Base-by-base conservation (phyloP, 2,888 invertebrate genomes). In the Hydropsyche betteni region DNA sequence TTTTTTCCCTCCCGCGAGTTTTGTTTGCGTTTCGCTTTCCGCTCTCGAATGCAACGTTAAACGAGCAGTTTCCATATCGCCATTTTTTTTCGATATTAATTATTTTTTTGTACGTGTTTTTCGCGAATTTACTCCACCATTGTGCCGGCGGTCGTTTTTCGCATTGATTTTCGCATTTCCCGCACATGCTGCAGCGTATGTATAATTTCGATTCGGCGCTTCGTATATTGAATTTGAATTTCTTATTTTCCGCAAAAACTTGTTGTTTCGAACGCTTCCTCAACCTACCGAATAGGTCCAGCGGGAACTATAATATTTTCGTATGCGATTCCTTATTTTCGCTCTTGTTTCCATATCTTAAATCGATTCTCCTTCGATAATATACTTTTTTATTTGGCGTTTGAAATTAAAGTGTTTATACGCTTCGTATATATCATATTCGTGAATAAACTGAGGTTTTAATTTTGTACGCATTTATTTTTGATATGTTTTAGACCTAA, bases 211-310 rank as follows among this genome's bases (percentile, higher is more conserved):
- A 12, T 44, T 34, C 58, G 72, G 61, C 24, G 72, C 14, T 58
- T 72, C 44, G 44, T 10, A 36, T 58, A 61, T 72, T 50, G 72
- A 72, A 72, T 72, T 72, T 72, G 72, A 72, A 72, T 72, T 72
- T 72, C 72, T 72, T 72, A 72, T 72, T 72, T 69, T 72, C 55
- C 72, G 72, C 36, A 33, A 44, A 44, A 72, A 72, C 38, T 53
- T 72, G 72, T 58, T 44, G 55, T 58, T 50, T 58, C 72, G 14
- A 33, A n/a, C 58, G 38, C 58, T 53, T 44, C 10, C 44, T 44
- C 44, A 44, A 44, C 44, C 44, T 44, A 44, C 44, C 36, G 34
- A 58, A 72, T 72, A 0, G 55, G 52, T 70, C 70, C 53, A 4
- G 34, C 14, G 70, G 53, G 70, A 51, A 70, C 52, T 70, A 51